Conservation (phyloP, 1,140 invertebrate genomes). For the Oedothorax gibbosus region DNA sequence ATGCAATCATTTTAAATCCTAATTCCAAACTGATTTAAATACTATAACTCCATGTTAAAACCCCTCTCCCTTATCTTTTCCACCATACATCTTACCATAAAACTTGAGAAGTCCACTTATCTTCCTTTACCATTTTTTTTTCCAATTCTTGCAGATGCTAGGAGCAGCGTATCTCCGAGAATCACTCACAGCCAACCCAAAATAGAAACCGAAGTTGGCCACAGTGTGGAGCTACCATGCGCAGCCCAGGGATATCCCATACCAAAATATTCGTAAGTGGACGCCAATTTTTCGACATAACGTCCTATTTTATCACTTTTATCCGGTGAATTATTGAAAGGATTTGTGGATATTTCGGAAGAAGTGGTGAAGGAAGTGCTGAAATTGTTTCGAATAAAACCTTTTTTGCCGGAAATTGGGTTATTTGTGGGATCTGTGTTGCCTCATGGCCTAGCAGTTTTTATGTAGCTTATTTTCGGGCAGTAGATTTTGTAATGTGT, state of each 20-base stretch:
- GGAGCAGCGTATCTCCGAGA: constrained; percentile 65
- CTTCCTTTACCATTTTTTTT: constrained; percentile 4
- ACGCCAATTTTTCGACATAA: constrained; percentile 47
- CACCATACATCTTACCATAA: constrained; percentile 12
- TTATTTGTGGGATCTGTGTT: constrained; percentile 17
- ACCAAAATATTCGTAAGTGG: constrained; percentile 73
- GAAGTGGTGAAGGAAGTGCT: constrained; percentile 15
- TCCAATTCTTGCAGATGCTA: constrained; percentile 69
- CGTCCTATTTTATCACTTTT: constrained; percentile 57
- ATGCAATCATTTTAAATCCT: too few species aligned
- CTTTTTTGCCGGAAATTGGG: constrained; percentile 30
- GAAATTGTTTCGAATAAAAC: constrained; percentile 44
- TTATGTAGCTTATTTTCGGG: constrained; percentile 21
- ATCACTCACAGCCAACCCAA: constrained; percentile 62
- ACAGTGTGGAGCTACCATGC: constrained; percentile 77
- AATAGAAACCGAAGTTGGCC: constrained; percentile 65
- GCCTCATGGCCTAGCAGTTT: constrained; percentile 21
- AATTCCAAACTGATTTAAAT: neutral
- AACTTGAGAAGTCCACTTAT: constrained; percentile 5
- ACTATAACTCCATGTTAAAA: constrained; percentile 6
- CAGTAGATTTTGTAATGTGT: neutral
- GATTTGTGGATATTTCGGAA: constrained; percentile 36
- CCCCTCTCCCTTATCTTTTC: constrained; percentile 8
- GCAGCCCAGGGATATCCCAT: constrained; percentile 81
- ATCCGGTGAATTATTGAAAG: constrained; percentile 53